phyloP scores from a whole-genome alignment of 1,140 invertebrate genomes.

The Ooceraea biroi region DNA sequence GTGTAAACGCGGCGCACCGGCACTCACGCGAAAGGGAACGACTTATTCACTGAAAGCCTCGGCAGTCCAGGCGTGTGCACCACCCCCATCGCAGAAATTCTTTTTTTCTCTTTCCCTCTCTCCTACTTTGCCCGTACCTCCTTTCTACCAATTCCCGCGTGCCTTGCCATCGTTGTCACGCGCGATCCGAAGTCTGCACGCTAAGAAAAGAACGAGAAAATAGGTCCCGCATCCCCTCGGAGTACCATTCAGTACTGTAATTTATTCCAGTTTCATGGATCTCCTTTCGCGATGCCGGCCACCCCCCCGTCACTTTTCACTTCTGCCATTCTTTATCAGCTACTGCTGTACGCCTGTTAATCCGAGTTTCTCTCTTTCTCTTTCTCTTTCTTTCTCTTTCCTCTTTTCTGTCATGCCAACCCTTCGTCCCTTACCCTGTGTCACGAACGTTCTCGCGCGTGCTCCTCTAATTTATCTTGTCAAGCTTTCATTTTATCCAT shows the following conservation, averaged over 20 bases:
- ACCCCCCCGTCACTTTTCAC: slow-evolving; percentile 51
- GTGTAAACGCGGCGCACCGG: slow-evolving; percentile 61
- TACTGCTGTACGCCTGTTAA: slow-evolving; percentile 67
- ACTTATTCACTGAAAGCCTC: slow-evolving; percentile 63
- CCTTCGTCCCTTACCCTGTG: slow-evolving; percentile 2
- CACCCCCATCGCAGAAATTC: slow-evolving; percentile 2
- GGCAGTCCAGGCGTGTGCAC: slow-evolving; percentile 22
- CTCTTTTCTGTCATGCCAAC: not conserved
- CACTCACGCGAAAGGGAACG: slow-evolving; percentile 57
- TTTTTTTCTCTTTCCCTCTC: not conserved
- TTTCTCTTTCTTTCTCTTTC: slow-evolving; percentile 25
- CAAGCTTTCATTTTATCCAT: slow-evolving; percentile 57
- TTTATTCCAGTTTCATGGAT: slow-evolving; percentile 75
- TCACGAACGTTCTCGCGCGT: not conserved
- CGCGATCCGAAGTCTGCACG: not conserved
- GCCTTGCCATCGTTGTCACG: slow-evolving; percentile 19
- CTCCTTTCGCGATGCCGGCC: slow-evolving; percentile 23
- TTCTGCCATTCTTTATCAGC: slow-evolving; percentile 50
- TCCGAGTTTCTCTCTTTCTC: slow-evolving; percentile 65
- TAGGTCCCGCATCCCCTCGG: slow-evolving; percentile 29
- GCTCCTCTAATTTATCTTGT: slow-evolving; percentile 54
- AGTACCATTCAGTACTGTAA: slow-evolving; percentile 72
- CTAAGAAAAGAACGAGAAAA: slow-evolving; percentile 51
- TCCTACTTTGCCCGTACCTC: not conserved
- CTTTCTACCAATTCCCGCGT: not conserved